Evolutionary conservation across 1,140 invertebrate species (phyloP), one percentile per base, ranked within the genome.

Genomic region (Euglossa dilemma): DNA sequence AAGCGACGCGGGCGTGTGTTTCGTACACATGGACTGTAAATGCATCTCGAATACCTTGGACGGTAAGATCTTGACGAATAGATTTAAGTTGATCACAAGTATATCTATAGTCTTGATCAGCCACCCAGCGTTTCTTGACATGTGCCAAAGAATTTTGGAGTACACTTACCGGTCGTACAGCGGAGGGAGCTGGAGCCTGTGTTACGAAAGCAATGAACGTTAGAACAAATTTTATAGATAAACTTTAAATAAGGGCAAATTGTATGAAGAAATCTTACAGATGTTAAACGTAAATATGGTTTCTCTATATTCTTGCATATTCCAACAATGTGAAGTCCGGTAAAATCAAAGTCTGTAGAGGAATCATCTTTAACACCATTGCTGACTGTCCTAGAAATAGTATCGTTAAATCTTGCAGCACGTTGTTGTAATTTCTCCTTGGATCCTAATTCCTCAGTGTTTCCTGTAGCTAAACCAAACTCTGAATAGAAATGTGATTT

Each of bases 71-170:
- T 95, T 99, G 99, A 89, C 99, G 95, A 91, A 99, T 99, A 23
- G 98, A 99, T 95, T 99, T 99, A 52, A 99, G 95, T 95, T 99
- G 99, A 96, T 99, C 98, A 95, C 98, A 99, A 75, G 98, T 97
- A 95, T 99, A 99, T 93, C 96, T 96, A 95, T 99, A 99, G 95
- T 99, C 98, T 91, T 97, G 96, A 91, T 97, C 98, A 74, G 96
- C 94, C 72, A 97, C 96, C 98, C 99, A 99, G 86, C 97, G 96
- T 76, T 97, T 95, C 94, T 99, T 98, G 2, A 99, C 98, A 95
- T 98, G 97, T 90, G 95, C 95, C 87, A 99, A 95, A 63, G 98
- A 98, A 93, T 96, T 96, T 89, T 95, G 95, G 57, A 99, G 95
- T 67, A 99, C 96, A 92, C 96, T 95, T 89, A 97, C 96, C 90